A percentile compares a stretch with the other conserved stretches of the same genome.
These are phyloP conservation scores for Toxotes chatareus DNA, from an alignment of 2,113 vertebrate genomes.

Conservation along the genomic window DNA sequence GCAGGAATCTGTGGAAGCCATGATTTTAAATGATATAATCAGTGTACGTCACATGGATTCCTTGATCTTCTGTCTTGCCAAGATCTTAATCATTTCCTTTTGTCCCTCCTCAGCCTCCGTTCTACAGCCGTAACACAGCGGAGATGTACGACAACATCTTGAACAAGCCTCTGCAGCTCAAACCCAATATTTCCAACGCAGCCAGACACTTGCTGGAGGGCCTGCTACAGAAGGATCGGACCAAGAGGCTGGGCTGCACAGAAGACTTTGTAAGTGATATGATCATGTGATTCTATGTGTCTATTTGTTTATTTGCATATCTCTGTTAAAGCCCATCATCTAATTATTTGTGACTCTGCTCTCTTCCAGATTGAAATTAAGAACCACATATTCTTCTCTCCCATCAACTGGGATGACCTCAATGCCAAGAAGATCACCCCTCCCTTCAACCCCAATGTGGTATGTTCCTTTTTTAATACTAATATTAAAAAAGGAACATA, in stretches of 20 bases:
- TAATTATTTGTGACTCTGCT: slow-evolving; percentile 51
- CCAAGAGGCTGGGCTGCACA: slow-evolving; percentile 93
- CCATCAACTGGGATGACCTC: slow-evolving; percentile 99
- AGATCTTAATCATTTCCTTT: slow-evolving; percentile 9
- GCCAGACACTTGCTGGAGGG: slow-evolving; percentile 95
- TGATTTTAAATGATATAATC: not conserved
- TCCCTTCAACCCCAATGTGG: slow-evolving; percentile 99
- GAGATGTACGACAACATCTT: slow-evolving; percentile 99
- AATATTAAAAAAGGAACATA: no score
- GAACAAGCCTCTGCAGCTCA: slow-evolving; percentile 97
- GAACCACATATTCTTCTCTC: slow-evolving; percentile 97
- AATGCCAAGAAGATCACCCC: slow-evolving; percentile 98
- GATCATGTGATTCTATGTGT: not conserved
- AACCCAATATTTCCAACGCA: slow-evolving; percentile 98
- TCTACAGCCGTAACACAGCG: slow-evolving; percentile 98
- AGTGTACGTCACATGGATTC: not conserved
- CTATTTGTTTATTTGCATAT: not conserved
- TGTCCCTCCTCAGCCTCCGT: slow-evolving; percentile 89
- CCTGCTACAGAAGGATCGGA: slow-evolving; percentile 95
- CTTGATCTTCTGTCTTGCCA: not conserved
- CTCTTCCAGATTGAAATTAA: slow-evolving; percentile 94
- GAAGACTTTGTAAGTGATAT: slow-evolving; percentile 94
- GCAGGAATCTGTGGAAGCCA: not conserved
- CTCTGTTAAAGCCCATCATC: not conserved
- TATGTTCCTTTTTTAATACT: slow-evolving; percentile 75